These are phyloP conservation scores for Melipona bicolor DNA, from an alignment of 2,888 invertebrate genomes.

Conservation along the genomic window DNA sequence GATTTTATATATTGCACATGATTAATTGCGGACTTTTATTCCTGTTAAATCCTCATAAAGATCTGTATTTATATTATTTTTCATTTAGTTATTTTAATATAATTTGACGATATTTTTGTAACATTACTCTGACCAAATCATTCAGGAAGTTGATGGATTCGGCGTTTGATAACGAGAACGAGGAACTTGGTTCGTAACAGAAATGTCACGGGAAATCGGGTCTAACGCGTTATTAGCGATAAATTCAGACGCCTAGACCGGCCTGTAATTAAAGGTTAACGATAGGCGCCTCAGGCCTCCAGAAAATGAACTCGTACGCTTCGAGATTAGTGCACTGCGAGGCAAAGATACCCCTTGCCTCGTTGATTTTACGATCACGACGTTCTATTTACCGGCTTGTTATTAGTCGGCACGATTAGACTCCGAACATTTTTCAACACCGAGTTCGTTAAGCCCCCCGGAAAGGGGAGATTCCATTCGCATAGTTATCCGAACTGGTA, in stretches of 20 bases:
- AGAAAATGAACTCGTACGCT: constrained; percentile 70
- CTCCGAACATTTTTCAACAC: not conserved
- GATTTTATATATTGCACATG: too few relatives aligned
- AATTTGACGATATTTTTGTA: too few relatives aligned
- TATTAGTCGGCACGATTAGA: constrained; percentile 46
- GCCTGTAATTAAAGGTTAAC: constrained; percentile 76
- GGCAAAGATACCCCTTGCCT: constrained; percentile 6
- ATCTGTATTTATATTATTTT: too few relatives aligned
- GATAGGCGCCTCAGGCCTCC: constrained; percentile 55
- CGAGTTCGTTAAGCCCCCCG: not conserved
- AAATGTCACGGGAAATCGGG: constrained; percentile 34
- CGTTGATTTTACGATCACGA: constrained; percentile 43
- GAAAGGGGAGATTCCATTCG: not conserved
- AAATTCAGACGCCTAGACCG: constrained; percentile 72
- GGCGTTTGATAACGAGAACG: too few relatives aligned
- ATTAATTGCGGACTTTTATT: too few relatives aligned
- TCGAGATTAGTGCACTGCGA: constrained; percentile 57
- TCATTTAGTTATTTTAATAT: too few relatives aligned
- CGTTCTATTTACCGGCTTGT: constrained; percentile 43
- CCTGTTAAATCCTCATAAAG: too few relatives aligned
- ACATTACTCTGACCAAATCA: not conserved
- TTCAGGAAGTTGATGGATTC: not conserved
- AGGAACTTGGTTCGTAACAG: not conserved
- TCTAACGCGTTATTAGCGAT: constrained; percentile 72
- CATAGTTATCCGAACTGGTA: not conserved